A percentile compares a stretch with the other conserved stretches of the same genome.
Conservation (phyloP, 2,113 vertebrate species). For the Pao palembangensis region DNA sequence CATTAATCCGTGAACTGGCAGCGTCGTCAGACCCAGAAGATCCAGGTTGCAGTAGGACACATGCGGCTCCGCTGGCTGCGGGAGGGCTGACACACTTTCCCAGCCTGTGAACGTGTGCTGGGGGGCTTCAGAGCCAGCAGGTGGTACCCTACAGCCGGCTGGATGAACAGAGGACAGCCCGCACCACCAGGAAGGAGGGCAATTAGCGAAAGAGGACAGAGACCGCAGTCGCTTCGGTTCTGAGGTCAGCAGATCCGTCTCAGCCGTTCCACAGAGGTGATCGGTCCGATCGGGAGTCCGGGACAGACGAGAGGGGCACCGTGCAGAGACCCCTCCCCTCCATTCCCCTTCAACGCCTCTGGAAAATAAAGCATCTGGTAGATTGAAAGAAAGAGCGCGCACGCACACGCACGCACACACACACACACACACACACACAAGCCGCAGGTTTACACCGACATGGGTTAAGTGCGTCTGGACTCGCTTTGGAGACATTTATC, state of each 20-base stretch:
- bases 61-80: slow-evolving; percentile 28
- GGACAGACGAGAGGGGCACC: background rate
- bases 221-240: slow-evolving; percentile 7
- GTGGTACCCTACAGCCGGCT: slow-evolving; percentile 5
- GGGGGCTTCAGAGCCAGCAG: slow-evolving; percentile 50
- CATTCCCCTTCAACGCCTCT: slow-evolving; percentile 1
- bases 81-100: slow-evolving; percentile 37
- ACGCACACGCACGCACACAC: background rate
- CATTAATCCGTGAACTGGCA: slow-evolving; percentile 14
- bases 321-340: slow-evolving; percentile 11
- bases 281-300: slow-evolving; percentile 5
- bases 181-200: slow-evolving; percentile 9
- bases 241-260: slow-evolving; percentile 18
- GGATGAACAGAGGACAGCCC: background rate
- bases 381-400: slow-evolving; percentile 16
- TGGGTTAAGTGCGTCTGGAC: slow-evolving; percentile 64
- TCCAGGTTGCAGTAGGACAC: slow-evolving; percentile 14
- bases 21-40: slow-evolving; percentile 15
- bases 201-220: background rate
- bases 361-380: slow-evolving; percentile 49
- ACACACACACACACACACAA: background rate
- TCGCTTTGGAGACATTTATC: background rate
- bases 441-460: slow-evolving; percentile 48
- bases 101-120: slow-evolving; percentile 18
- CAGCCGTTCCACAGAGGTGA: slow-evolving; percentile 10